Conservation (phyloP, 1,140 invertebrate genomes). For the Calephelis virginiensis region DNA sequence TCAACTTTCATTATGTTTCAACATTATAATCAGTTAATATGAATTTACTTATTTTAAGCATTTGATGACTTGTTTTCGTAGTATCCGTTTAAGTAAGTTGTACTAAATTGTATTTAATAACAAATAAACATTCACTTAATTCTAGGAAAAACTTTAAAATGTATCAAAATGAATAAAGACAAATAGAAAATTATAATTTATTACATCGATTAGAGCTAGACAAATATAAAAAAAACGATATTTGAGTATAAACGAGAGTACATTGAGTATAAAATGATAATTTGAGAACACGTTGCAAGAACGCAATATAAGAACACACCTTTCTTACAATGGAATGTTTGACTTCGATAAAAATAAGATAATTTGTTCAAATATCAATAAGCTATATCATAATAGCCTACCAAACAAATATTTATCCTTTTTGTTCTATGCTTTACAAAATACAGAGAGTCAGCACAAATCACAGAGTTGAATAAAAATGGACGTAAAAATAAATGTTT, state of each 20-base stretch:
- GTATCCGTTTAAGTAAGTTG: too few species aligned
- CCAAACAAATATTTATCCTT: neutral
- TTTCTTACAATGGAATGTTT: conserved; percentile 32
- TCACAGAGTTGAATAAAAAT: conserved; percentile 30
- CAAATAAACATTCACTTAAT: neutral
- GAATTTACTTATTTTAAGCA: too few species aligned
- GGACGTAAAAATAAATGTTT: conserved; percentile 21
- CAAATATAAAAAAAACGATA: conserved; percentile 57
- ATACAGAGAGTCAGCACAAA: conserved; percentile 27
- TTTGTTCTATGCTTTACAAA: conserved; percentile 9
- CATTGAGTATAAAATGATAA: conserved; percentile 23
- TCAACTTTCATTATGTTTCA: too few species aligned
- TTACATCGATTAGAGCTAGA: conserved; percentile 58
- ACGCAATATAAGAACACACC: conserved; percentile 40
- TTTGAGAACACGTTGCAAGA: conserved; percentile 32
- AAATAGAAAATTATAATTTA: conserved; percentile 71
- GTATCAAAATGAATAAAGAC: conserved; percentile 76
- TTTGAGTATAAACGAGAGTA: conserved; percentile 61
- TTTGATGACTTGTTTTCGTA: too few species aligned
- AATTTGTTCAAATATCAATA: neutral
- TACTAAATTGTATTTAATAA: too few species aligned
- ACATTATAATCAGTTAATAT: too few species aligned
- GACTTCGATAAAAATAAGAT: conserved; percentile 13
- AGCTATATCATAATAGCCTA: neutral
- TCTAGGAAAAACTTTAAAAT: conserved; percentile 83